Percentiles rank a stretch among this genome's conserved stretches.
Conservation (phyloP, 2,113 vertebrate genomes). For the Jacana jacana region DNA sequence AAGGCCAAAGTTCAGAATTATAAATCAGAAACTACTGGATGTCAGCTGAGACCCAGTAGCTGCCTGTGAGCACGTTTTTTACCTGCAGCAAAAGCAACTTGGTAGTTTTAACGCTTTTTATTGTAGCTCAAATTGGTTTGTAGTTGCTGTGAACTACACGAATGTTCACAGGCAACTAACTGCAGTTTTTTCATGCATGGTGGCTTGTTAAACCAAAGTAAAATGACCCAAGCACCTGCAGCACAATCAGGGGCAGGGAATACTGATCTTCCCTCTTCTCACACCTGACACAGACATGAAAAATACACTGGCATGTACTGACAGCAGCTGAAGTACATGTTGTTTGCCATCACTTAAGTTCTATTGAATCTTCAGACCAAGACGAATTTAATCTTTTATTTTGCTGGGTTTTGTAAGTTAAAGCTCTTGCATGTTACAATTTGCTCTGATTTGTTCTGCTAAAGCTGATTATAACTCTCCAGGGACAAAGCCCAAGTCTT, state of each 20-base stretch:
- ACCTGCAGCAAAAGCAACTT: neutral
- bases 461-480: neutral
- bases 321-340: neutral
- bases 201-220: neutral
- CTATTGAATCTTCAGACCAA: neutral
- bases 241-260: neutral
- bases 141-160: neutral
- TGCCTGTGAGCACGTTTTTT: neutral
- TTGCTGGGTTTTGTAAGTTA: neutral
- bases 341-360: neutral
- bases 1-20: neutral
- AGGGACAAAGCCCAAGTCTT: neutral
- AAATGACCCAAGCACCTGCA: neutral
- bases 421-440: neutral
- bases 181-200: neutral
- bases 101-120: neutral
- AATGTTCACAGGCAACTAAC: neutral
- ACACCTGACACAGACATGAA: neutral
- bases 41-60: neutral
- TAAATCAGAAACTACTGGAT: neutral
- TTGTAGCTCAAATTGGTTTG: neutral
- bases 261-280: neutral
- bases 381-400: neutral
- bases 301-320: accelerated
- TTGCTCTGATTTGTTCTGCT: neutral